Percentiles rank a stretch among this genome's conserved stretches.
Evolutionary conservation across 1,140 invertebrate genomes (phyloP).

Genomic region (Anadara kagoshimensis): DNA sequence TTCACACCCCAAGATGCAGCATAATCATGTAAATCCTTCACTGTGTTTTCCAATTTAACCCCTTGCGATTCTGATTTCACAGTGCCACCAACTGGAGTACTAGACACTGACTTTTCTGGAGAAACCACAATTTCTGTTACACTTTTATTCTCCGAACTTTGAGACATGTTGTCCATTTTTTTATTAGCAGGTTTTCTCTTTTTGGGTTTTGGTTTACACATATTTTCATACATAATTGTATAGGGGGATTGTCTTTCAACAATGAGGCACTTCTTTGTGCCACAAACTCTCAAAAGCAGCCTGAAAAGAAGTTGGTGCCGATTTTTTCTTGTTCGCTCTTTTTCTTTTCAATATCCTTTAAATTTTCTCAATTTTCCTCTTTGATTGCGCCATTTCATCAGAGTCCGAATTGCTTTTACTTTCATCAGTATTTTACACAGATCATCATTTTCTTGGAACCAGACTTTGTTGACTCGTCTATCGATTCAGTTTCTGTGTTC

Average conservation of each 20-base stretch:
- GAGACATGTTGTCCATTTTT: not conserved
- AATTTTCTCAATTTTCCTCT: constrained; percentile 42
- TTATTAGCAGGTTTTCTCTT: constrained; percentile 20
- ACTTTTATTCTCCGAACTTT: not conserved
- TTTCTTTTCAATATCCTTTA: constrained; percentile 39
- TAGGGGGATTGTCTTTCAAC: no score
- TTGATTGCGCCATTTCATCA: constrained; percentile 8
- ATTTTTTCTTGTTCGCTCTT: constrained; percentile 10
- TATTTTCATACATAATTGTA: no score
- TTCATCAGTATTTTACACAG: constrained; percentile 7
- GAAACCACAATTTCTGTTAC: no score
- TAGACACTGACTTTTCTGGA: no score
- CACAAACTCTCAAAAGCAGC: constrained; percentile 45
- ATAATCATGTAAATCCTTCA: no score
- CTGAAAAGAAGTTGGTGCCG: constrained; percentile 43
- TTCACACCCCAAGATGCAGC: no score
- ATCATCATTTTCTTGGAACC: not conserved
- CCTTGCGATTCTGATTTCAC: no score
- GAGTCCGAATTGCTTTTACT: constrained; percentile 13
- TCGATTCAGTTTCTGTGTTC: constrained; percentile 7
- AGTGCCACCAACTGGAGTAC: no score
- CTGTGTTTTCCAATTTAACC: no score
- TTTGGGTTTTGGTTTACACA: not conserved
- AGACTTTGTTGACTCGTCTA: constrained; percentile 18
- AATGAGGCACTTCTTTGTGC: constrained; percentile 9